phyloP scores from a whole-genome alignment of 2,113 vertebrate species.

The Gopherus evgoodei region DNA sequence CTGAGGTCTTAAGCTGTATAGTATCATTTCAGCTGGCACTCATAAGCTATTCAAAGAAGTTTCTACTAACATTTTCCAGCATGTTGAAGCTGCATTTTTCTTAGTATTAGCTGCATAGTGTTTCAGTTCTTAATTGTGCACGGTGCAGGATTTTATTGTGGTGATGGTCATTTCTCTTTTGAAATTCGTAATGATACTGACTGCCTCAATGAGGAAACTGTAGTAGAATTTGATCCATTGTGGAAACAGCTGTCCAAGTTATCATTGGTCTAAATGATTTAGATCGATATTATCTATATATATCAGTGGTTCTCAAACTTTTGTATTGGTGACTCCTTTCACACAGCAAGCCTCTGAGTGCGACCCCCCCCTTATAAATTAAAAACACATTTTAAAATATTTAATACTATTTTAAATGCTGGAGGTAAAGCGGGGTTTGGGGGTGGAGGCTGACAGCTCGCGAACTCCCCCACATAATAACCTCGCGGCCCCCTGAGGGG shows the following conservation, averaged over 20 bases:
- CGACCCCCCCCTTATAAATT: too few relatives aligned
- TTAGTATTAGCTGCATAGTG: not conserved
- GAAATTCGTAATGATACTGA: slow-evolving; percentile 9
- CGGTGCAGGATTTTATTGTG: not conserved
- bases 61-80: not conserved
- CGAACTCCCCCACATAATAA: too few relatives aligned
- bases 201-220: not conserved
- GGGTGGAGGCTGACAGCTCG: too few relatives aligned
- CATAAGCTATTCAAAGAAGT: slow-evolving; percentile 60
- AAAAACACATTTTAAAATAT: too few relatives aligned
- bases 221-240: not conserved
- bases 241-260: not conserved
- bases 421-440: too few relatives aligned
- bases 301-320: too few relatives aligned
- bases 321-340: too few relatives aligned
- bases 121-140: not conserved
- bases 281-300: not conserved
- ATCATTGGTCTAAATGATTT: not conserved
- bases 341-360: too few relatives aligned
- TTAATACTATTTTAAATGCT: too few relatives aligned
- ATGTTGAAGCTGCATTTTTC: slow-evolving; percentile 18
- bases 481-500: too few relatives aligned
- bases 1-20: not conserved
- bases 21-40: slow-evolving; percentile 20
- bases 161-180: accelerated